Base-by-base conservation (phyloP, 2,797 vertebrate species). In the Lagodon rhomboides region DNA sequence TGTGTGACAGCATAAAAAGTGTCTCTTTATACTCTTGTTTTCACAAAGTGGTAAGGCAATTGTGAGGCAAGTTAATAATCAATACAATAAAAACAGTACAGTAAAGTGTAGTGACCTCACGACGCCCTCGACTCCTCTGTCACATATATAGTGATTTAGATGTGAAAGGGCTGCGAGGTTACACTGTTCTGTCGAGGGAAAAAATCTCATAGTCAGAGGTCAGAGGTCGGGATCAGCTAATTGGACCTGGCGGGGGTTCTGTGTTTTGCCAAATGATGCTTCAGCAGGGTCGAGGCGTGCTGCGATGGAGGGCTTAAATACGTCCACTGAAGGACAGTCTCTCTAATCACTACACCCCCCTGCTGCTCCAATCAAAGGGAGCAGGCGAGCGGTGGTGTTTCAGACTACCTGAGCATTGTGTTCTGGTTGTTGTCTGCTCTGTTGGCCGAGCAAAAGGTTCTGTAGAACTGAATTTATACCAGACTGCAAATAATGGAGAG, bases 291-390 rank as follows among this genome's bases (percentile, higher is more conserved):
- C 5, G 12, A 50, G 56, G 22, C 58, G 74, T 30, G 41, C 60
- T 50, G 69, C 43, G 69, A 77, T 67, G 50, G 27, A 68, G 73
- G 73, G 61, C 71, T 80, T 75, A 50, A 66, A 78, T 67, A 9
- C 41, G 17, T 41, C 23, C 50, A 23, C 51, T 58, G 16, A 72
- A 63, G 67, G 59, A 75, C 41, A 49, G 49, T 20, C 20, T 74
- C 63, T 72, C 49, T 80, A 73, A 84, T 84, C 70, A 61, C 44
- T 68, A 16, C 50, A 55, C 51, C 54, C 41, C 49, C 53, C 30
- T 65, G 53, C 79, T 69, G 77, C 73, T 61, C 20, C 13, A 70
- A 50, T 16, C 23, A 30, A 22, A 58, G 65, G 43, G 38, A 63
- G 59, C 41, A 44, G 46, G 3, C 30, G 15, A 18, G 9, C 18